A percentile compares a stretch with the other conserved stretches of the same genome.
phyloP scores from a whole-genome alignment of 2,797 vertebrate genomes.

The Ibycter americanus region DNA sequence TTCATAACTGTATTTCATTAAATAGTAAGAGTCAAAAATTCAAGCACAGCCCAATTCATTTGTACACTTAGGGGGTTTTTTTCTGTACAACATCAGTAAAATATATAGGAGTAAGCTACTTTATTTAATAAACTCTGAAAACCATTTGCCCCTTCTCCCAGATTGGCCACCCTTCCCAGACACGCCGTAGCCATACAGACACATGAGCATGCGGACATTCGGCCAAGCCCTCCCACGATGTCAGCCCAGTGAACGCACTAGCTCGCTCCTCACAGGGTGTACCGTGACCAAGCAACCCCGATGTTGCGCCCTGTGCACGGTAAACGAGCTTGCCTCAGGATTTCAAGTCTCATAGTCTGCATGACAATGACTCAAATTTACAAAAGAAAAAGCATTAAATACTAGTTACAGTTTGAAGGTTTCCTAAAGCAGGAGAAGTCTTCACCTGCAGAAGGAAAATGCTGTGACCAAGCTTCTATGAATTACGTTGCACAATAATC shows the following conservation, averaged over 20 bases:
- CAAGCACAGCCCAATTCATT: background rate
- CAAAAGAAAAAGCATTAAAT: background rate
- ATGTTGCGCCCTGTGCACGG: too few species aligned
- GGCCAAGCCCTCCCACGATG: background rate
- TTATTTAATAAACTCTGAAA: slow-evolving; percentile 34
- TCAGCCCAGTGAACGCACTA: background rate
- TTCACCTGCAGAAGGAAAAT: background rate
- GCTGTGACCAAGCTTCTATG: background rate
- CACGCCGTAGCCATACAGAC: rapidly evolving
- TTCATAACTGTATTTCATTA: background rate
- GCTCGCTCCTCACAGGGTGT: background rate
- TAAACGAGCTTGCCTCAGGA: background rate
- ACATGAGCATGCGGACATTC: rapidly evolving
- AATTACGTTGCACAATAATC: background rate
- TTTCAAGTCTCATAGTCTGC: background rate
- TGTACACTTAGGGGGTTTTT: background rate
- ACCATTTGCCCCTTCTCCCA: background rate
- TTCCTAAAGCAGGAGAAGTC: slow-evolving; percentile 43
- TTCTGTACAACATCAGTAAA: slow-evolving; percentile 31
- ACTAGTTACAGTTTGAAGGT: background rate
- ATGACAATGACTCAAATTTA: slow-evolving; percentile 42
- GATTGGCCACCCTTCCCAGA: background rate
- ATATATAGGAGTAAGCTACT: slow-evolving; percentile 12
- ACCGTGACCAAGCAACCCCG: background rate
- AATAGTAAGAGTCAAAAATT: background rate